Evolutionary conservation across 2,113 vertebrate species (phyloP).

Genomic region (Leucopternis melanops): DNA sequence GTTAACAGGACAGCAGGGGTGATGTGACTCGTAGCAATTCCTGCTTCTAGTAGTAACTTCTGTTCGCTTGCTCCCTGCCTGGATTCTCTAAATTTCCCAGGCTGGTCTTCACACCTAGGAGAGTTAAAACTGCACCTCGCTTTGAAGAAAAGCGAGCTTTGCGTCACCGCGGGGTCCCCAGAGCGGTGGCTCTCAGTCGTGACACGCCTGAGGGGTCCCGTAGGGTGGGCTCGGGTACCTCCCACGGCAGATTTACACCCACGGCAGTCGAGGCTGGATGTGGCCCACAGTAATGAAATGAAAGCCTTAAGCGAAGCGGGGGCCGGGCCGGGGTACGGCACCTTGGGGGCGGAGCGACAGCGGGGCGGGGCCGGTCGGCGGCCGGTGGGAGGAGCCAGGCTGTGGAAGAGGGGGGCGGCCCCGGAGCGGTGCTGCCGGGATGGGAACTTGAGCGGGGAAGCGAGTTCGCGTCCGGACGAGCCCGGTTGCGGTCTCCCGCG

Average conservation of each 20-base stretch:
- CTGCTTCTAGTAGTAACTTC: background rate
- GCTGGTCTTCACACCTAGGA: background rate
- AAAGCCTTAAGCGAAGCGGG: too few species aligned
- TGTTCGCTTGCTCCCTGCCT: background rate
- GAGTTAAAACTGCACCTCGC: background rate
- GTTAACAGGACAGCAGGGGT: background rate
- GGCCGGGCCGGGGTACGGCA: too few species aligned
- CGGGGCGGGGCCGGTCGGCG: background rate
- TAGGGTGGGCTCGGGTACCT: background rate
- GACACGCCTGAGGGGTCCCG: too few species aligned
- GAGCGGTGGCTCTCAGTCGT: background rate
- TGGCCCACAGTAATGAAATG: too few species aligned
- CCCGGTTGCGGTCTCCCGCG: background rate
- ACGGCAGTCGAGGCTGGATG: too few species aligned
- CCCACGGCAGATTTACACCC: background rate
- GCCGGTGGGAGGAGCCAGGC: background rate
- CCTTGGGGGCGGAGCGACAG: background rate
- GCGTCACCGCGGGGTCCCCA: background rate
- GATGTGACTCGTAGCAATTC: background rate
- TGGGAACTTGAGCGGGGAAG: conserved; percentile 2
- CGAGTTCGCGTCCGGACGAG: background rate
- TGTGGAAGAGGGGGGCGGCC: background rate
- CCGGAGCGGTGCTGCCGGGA: background rate
- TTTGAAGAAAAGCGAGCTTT: background rate
- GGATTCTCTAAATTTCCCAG: background rate